These are phyloP conservation scores for Neoseiulus cucumeris DNA, from an alignment of 1,140 invertebrate species.

Conservation along the genomic window DNA sequence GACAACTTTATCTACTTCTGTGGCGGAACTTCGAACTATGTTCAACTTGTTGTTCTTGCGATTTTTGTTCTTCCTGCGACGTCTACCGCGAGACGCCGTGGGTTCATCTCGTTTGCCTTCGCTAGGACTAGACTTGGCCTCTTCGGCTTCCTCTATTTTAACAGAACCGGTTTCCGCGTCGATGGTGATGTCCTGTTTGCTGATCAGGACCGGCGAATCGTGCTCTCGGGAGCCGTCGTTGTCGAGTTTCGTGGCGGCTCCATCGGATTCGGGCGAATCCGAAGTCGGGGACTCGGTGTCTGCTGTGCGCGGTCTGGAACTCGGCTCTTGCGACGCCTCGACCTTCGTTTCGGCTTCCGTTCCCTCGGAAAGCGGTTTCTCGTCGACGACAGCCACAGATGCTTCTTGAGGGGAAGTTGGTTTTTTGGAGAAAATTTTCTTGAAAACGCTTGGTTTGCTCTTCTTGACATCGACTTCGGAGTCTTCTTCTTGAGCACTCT, in stretches of 20 bases:
- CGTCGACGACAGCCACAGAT: no score
- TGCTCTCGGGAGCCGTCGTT: neutral
- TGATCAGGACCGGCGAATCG: neutral
- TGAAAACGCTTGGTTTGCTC: neutral
- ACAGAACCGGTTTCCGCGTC: slow-evolving; percentile 9
- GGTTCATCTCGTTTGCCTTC: neutral
- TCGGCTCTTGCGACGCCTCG: neutral
- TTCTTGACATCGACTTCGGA: neutral
- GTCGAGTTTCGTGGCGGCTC: no score
- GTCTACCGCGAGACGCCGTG: neutral
- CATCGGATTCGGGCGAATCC: no score
- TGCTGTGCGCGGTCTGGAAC: neutral
- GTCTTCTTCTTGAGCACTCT: neutral
- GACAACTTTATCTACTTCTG: neutral
- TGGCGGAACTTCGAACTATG: neutral
- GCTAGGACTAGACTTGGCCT: neutral
- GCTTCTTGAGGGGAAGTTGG: no score
- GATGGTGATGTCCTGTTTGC: slow-evolving; percentile 6
- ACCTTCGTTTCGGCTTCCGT: neutral
- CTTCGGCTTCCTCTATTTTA: neutral
- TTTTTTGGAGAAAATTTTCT: no score
- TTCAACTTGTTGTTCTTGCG: slow-evolving; percentile 2
- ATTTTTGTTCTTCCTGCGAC: neutral
- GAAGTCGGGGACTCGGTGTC: neutral
- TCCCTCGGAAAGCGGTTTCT: neutral